Evolutionary conservation across 2,113 vertebrate species (phyloP).

Genomic region (Centrocercus urophasianus): DNA sequence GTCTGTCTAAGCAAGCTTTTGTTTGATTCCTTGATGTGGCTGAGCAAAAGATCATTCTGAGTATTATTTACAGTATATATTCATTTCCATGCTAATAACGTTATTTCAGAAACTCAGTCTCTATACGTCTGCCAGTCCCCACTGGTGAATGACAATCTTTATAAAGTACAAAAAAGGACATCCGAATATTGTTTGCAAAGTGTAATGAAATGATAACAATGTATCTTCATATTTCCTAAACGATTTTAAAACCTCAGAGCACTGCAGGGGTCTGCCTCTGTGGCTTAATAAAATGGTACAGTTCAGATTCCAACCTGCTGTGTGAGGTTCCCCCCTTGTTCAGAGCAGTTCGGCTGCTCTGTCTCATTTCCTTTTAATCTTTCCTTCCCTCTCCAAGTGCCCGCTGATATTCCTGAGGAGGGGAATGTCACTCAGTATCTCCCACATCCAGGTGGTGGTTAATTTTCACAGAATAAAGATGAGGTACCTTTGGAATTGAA

Average conservation of each 20-base stretch:
- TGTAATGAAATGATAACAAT: slow-evolving; percentile 54
- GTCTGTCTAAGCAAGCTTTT: slow-evolving; percentile 6
- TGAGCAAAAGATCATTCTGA: slow-evolving; percentile 52
- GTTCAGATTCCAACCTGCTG: slow-evolving; percentile 63
- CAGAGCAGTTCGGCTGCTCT: slow-evolving; percentile 44
- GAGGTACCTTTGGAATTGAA: slow-evolving; percentile 13
- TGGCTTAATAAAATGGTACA: slow-evolving; percentile 65
- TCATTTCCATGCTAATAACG: slow-evolving; percentile 43
- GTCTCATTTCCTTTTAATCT: slow-evolving; percentile 55
- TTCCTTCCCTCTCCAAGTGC: slow-evolving; percentile 34
- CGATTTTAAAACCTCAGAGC: slow-evolving; percentile 59
- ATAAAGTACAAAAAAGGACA: slow-evolving; percentile 34
- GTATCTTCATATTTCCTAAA: slow-evolving; percentile 67
- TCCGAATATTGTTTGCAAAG: slow-evolving; percentile 56
- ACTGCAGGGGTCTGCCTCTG: slow-evolving; percentile 30
- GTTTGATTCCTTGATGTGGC: background rate
- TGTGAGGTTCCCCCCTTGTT: background rate
- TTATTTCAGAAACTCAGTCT: slow-evolving; percentile 43
- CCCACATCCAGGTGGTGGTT: slow-evolving; percentile 60
- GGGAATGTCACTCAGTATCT: slow-evolving; percentile 41
- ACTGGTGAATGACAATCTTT: slow-evolving; percentile 41
- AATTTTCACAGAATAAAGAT: slow-evolving; percentile 37
- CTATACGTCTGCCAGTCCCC: slow-evolving; percentile 2
- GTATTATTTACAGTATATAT: slow-evolving; percentile 43
- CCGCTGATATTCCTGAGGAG: slow-evolving; percentile 17